phyloP scores from a whole-genome alignment of 2,113 vertebrate species.

The Leiothrix lutea region DNA sequence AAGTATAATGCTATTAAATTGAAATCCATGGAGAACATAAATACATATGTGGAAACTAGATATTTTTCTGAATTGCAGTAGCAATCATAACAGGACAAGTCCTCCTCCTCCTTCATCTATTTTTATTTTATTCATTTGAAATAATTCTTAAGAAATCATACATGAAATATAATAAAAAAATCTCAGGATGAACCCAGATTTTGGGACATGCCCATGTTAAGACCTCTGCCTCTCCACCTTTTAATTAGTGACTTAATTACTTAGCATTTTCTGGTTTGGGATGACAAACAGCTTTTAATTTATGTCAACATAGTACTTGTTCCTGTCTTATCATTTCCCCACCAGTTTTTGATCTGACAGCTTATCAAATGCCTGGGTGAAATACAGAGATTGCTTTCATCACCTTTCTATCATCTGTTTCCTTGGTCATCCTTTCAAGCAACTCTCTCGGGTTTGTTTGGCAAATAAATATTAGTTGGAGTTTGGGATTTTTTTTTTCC shows the following conservation, averaged over 20 bases:
- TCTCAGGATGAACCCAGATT: not conserved
- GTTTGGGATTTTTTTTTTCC: not conserved
- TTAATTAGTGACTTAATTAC: not conserved
- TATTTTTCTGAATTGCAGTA: not conserved
- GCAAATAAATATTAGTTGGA: not conserved
- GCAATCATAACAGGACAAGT: not conserved
- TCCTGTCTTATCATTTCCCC: not conserved
- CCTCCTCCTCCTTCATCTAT: not conserved
- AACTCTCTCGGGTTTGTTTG: not conserved
- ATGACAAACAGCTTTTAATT: slow-evolving; percentile 8
- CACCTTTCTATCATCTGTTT: not conserved
- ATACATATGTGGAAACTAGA: not conserved
- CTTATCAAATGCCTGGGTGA: not conserved
- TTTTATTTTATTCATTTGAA: not conserved
- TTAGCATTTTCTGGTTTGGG: not conserved
- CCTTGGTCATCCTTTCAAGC: slow-evolving; percentile 16
- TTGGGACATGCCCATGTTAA: not conserved
- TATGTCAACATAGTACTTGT: not conserved
- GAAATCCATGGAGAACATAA: not conserved
- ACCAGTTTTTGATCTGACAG: slow-evolving; percentile 24
- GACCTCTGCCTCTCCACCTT: not conserved
- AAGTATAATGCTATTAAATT: not conserved
- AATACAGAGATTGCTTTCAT: slow-evolving; percentile 28
- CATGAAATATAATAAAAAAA: not conserved
- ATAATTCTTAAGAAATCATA: not conserved